phyloP scores from a whole-genome alignment of 2,113 vertebrate species.

The Xiphophorus hellerii region DNA sequence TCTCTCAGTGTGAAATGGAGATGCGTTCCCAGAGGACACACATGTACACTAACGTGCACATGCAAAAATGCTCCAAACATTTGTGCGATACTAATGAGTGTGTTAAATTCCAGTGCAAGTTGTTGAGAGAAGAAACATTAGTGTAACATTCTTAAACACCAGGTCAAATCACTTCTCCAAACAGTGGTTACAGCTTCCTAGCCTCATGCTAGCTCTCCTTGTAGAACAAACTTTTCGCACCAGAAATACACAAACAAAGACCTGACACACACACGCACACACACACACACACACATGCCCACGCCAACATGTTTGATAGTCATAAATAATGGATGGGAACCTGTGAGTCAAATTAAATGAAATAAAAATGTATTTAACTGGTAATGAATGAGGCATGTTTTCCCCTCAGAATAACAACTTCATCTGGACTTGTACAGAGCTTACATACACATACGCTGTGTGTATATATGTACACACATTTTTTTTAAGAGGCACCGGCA shows the following conservation, averaged over 20 bases:
- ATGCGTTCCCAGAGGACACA: conserved; percentile 11
- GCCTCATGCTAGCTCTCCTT: not conserved
- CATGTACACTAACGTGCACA: not conserved
- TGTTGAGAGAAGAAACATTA: conserved; percentile 50
- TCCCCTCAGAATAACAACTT: conserved; percentile 64
- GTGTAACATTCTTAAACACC: conserved; percentile 42
- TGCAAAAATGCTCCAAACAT: conserved; percentile 30
- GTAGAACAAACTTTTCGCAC: conserved; percentile 28
- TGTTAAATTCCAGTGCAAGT: conserved; percentile 47
- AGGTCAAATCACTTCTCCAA: conserved; percentile 44
- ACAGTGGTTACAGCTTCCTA: conserved; percentile 37
- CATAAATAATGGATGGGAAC: conserved; percentile 75
- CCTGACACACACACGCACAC: conserved; percentile 15
- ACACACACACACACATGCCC: conserved; percentile 7
- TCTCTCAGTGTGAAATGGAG: conserved; percentile 17
- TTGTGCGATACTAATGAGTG: conserved; percentile 54
- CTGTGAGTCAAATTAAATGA: conserved; percentile 74
- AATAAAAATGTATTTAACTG: conserved; percentile 71
- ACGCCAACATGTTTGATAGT: conserved; percentile 30
- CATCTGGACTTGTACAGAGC: conserved; percentile 50
- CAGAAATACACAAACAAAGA: not conserved
- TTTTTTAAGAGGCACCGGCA: conserved; percentile 25
- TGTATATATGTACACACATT: not conserved
- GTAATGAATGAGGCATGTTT: conserved; percentile 77
- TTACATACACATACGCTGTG: conserved; percentile 22